A percentile compares a stretch with the other conserved stretches of the same genome.
These are phyloP conservation scores for Sipha maydis DNA, from an alignment of 2,888 invertebrate genomes.

Conservation along the genomic window DNA sequence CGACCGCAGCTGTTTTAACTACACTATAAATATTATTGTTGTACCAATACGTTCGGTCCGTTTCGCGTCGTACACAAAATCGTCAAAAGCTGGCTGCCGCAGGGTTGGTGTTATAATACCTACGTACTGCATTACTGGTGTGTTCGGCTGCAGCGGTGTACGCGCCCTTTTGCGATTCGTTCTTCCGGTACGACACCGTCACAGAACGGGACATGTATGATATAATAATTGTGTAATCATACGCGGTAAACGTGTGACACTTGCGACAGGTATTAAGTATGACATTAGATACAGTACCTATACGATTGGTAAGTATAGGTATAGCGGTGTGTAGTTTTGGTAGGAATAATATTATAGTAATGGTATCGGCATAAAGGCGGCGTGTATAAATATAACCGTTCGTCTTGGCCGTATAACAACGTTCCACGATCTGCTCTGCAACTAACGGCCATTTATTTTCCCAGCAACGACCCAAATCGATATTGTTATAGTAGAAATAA, in stretches of 20 bases:
- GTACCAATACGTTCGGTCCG: constrained; percentile 16
- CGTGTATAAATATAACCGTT: constrained; percentile 9
- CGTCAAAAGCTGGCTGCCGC: background rate
- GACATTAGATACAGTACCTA: no score
- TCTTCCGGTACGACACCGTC: background rate
- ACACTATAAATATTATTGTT: background rate
- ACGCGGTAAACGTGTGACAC: no score
- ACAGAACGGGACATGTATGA: no score
- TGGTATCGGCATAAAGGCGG: background rate
- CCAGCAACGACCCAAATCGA: constrained; percentile 22
- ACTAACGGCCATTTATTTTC: constrained; percentile 34
- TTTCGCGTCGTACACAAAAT: constrained; percentile 7
- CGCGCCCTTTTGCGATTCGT: background rate
- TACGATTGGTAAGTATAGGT: no score
- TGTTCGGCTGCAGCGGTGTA: background rate
- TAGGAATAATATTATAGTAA: background rate
- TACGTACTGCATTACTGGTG: background rate
- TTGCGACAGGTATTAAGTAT: no score
- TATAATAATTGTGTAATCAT: no score
- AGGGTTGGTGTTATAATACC: background rate
- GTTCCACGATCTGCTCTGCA: background rate
- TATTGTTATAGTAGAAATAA: constrained; percentile 37
- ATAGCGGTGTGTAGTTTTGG: background rate
- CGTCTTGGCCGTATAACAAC: background rate
- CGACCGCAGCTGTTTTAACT: background rate